These are phyloP conservation scores for Cassiopea andromeda DNA, from an alignment of 30 jellyfish, hydroid and myxozoan genomes.

Conservation along the genomic window DNA sequence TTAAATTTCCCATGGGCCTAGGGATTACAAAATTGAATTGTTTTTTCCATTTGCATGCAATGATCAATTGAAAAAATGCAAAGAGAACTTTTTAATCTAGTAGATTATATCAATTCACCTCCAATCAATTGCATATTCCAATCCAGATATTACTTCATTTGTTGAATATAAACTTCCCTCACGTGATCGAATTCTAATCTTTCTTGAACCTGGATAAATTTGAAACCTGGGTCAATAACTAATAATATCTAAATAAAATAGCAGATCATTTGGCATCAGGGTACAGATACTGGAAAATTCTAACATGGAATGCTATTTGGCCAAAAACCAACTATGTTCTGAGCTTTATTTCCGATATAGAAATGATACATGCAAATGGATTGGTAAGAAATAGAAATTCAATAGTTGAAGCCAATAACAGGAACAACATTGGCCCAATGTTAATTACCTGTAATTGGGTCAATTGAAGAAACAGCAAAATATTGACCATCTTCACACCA, in stretches of 20 bases:
- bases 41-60: too few relatives aligned
- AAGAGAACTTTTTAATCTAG: background rate
- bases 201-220: slow-evolving; percentile 65
- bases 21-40: background rate
- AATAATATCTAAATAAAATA: background rate
- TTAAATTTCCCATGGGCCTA: slow-evolving; percentile 86
- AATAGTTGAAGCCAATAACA: too few relatives aligned
- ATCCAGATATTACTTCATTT: slow-evolving; percentile 81
- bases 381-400: too few relatives aligned
- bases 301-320: too few relatives aligned
- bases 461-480: slow-evolving; percentile 82
- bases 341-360: too few relatives aligned
- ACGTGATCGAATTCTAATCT: slow-evolving; percentile 75
- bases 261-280: background rate
- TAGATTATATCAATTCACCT: slow-evolving; percentile 39
- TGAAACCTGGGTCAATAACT: background rate
- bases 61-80: too few relatives aligned
- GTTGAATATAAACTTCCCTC: slow-evolving; percentile 87
- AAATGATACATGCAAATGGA: too few relatives aligned
- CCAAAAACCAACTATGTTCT: too few relatives aligned
- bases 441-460: slow-evolving; percentile 64
- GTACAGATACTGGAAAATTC: background rate
- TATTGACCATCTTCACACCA: slow-evolving; percentile 97
- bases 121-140: slow-evolving; percentile 82
- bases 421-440: too few relatives aligned